Percentiles rank a stretch among this genome's conserved stretches.
Evolutionary conservation across 2,888 invertebrate genomes (phyloP).

Genomic region (Dasypolia templi): DNA sequence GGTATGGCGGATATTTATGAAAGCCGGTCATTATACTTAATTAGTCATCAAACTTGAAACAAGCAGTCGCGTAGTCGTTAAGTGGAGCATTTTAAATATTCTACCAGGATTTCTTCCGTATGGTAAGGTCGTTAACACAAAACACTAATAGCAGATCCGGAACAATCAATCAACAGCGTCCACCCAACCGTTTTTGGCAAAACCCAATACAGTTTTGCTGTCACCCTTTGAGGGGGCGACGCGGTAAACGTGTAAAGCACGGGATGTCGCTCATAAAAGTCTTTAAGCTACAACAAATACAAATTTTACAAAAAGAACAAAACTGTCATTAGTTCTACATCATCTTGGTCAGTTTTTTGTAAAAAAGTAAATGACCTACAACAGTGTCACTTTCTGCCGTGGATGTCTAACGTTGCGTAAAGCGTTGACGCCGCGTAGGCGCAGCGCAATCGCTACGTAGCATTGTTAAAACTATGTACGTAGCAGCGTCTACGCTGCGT

Average conservation of each 20-base stretch:
- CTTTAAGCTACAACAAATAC: not conserved
- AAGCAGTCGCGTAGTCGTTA: not conserved
- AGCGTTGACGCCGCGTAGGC: not conserved
- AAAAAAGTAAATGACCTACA: not conserved
- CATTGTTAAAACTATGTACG: not conserved
- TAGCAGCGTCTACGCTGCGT: not conserved
- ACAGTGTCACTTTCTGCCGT: not conserved
- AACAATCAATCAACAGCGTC: not conserved
- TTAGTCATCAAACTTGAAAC: not conserved
- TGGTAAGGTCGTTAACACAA: not conserved
- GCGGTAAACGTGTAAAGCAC: conserved; percentile 15
- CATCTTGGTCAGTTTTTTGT: conserved; percentile 5
- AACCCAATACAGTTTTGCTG: conserved; percentile 4
- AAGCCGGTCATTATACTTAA: not conserved
- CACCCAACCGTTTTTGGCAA: conserved; percentile 5
- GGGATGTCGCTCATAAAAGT: not conserved
- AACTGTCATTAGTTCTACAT: not conserved
- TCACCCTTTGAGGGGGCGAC: not conserved
- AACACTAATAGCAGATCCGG: not conserved
- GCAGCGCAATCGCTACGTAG: not conserved
- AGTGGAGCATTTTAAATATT: not conserved
- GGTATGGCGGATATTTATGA: conserved; percentile 2
- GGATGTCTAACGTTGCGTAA: not conserved
- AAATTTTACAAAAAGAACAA: not conserved
- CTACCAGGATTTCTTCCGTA: not conserved